Evolutionary conservation across 2,113 vertebrate genomes (phyloP).

Genomic region (Sula dactylatra): DNA sequence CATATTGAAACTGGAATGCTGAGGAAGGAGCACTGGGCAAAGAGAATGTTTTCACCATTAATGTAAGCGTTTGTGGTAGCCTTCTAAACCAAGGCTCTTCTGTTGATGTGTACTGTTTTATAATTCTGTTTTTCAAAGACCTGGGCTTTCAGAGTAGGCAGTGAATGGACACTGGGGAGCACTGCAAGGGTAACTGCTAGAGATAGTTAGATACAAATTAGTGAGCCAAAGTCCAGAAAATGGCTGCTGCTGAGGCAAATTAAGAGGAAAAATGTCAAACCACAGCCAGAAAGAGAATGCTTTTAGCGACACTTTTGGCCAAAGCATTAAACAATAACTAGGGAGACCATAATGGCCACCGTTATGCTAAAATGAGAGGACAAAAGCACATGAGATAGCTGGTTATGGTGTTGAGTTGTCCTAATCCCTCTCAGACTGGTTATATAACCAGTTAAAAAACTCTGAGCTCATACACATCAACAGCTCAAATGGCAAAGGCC

Average conservation of each 20-base stretch:
- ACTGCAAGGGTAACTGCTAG: background rate
- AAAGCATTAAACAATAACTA: background rate
- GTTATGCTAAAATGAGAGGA: background rate
- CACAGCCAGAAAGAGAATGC: background rate
- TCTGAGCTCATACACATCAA: background rate
- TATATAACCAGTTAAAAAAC: background rate
- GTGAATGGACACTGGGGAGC: background rate
- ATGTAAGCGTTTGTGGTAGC: background rate
- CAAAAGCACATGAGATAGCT: background rate
- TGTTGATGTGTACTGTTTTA: background rate
- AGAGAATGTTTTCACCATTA: background rate
- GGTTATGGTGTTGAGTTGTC: background rate
- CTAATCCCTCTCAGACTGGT: slow-evolving; percentile 1
- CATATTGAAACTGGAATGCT: background rate
- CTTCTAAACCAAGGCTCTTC: background rate
- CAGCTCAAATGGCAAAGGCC: slow-evolving; percentile 38
- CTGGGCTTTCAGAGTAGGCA: background rate
- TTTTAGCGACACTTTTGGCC: background rate
- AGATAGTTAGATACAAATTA: background rate
- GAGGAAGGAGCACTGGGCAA: background rate
- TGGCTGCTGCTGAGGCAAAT: background rate
- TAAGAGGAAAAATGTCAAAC: background rate
- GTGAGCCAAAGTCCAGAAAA: background rate
- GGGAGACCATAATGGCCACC: background rate
- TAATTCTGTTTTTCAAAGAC: background rate